Percentiles rank a stretch among this genome's conserved stretches.
These are phyloP conservation scores for Coelopa frigida DNA, from an alignment of 1,140 invertebrate genomes.

Conservation along the genomic window DNA sequence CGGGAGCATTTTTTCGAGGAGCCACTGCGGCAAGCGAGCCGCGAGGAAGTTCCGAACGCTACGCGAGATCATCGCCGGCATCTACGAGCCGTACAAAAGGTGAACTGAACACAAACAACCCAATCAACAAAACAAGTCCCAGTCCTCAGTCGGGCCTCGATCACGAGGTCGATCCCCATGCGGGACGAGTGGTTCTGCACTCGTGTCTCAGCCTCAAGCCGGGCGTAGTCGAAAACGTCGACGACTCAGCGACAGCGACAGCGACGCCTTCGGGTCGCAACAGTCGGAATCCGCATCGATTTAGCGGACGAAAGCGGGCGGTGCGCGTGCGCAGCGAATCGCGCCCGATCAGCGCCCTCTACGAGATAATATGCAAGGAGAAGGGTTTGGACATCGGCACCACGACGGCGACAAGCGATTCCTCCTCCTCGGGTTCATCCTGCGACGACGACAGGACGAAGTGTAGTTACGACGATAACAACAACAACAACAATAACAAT, in stretches of 20 bases:
- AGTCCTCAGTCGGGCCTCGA: too few relatives aligned
- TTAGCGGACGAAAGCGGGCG: slow-evolving; percentile 29
- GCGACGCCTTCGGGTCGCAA: slow-evolving; percentile 15
- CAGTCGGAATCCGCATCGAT: slow-evolving; percentile 35
- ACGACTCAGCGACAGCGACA: slow-evolving; percentile 15
- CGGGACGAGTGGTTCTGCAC: too few relatives aligned
- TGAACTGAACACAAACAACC: slow-evolving; percentile 20
- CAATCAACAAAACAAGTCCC: too few relatives aligned
- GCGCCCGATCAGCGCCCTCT: slow-evolving; percentile 39
- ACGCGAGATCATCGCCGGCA: slow-evolving; percentile 29
- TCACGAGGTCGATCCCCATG: too few relatives aligned
- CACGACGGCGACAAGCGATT: slow-evolving; percentile 21
- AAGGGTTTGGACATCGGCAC: slow-evolving; percentile 32
- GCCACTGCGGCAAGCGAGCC: slow-evolving; percentile 24
- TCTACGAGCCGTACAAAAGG: slow-evolving; percentile 39
- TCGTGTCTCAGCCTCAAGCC: slow-evolving; percentile 17
- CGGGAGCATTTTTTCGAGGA: slow-evolving; percentile 37
- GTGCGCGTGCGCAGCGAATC: slow-evolving; percentile 41
- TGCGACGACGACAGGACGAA: neutral
- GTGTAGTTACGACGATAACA: neutral
- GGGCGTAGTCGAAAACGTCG: neutral
- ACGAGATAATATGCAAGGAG: slow-evolving; percentile 46
- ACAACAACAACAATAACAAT: slow-evolving; percentile 14
- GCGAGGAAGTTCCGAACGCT: slow-evolving; percentile 25
- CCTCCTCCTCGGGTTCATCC: slow-evolving; percentile 9